These are phyloP conservation scores for Drosophila pandora DNA, from an alignment of 1,140 invertebrate species.

Conservation along the genomic window DNA sequence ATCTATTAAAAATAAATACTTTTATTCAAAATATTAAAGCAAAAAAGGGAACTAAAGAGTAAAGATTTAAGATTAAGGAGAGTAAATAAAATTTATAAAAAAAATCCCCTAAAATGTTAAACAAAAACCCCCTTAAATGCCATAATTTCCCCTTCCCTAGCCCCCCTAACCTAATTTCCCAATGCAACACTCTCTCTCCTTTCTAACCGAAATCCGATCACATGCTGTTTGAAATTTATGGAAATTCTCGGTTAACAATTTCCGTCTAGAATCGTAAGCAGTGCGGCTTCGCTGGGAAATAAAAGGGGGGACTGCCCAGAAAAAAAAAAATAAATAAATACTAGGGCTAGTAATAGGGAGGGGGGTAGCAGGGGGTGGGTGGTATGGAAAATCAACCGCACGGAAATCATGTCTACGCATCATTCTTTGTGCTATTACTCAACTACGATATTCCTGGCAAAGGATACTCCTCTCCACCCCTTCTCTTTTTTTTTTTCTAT, in stretches of 20 bases:
- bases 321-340: slow-evolving; percentile 1
- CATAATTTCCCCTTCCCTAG: background rate
- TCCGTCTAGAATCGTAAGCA: slow-evolving; percentile 32
- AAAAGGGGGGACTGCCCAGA: background rate
- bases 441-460: slow-evolving; percentile 6
- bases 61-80: no score
- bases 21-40: no score
- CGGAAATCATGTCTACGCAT: slow-evolving; percentile 83
- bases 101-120: no score
- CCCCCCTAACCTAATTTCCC: slow-evolving; percentile 12
- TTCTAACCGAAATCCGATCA: slow-evolving; percentile 2
- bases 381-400: slow-evolving; percentile 68
- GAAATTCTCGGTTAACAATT: slow-evolving; percentile 45
- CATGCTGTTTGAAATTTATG: slow-evolving; percentile 44
- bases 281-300: slow-evolving; percentile 15
- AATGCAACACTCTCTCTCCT: background rate
- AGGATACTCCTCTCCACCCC: background rate
- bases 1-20: no score
- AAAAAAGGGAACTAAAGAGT: no score
- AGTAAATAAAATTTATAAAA: no score
- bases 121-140: no score
- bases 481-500: background rate
- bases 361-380: background rate
- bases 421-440: slow-evolving; percentile 80
- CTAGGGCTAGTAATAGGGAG: background rate